A percentile compares a stretch with the other conserved stretches of the same genome.
Conservation (phyloP, 2,113 vertebrate genomes). For the Otus sunia region DNA sequence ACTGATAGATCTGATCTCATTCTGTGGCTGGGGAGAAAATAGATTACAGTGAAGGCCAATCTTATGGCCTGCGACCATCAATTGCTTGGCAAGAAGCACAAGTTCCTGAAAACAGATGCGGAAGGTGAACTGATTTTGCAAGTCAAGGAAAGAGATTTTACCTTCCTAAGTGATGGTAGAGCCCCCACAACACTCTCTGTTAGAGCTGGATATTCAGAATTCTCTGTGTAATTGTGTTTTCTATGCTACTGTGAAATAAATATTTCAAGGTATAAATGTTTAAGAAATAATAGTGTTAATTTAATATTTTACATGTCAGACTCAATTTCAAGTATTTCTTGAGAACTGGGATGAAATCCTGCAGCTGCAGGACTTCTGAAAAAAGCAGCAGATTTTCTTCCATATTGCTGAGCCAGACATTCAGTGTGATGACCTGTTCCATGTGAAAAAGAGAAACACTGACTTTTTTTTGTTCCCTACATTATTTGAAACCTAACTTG, state of each 20-base stretch:
- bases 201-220: neutral
- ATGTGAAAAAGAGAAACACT: neutral
- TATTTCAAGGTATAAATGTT: neutral
- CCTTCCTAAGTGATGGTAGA: neutral
- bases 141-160: neutral
- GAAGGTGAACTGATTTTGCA: neutral
- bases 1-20: neutral
- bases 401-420: neutral
- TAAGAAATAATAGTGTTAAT: neutral
- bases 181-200: neutral
- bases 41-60: neutral
- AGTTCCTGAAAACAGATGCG: neutral
- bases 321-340: neutral
- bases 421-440: neutral
- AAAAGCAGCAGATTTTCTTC: neutral
- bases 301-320: neutral
- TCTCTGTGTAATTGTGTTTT: neutral
- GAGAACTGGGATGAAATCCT: neutral
- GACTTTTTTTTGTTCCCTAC: neutral
- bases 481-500: neutral
- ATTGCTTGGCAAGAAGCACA: neutral
- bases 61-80: neutral
- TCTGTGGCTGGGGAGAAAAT: neutral
- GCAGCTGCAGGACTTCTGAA: neutral
- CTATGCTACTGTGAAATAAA: neutral